Evolutionary conservation across 2,113 vertebrate genomes (phyloP).

Genomic region (Phasianus colchicus): DNA sequence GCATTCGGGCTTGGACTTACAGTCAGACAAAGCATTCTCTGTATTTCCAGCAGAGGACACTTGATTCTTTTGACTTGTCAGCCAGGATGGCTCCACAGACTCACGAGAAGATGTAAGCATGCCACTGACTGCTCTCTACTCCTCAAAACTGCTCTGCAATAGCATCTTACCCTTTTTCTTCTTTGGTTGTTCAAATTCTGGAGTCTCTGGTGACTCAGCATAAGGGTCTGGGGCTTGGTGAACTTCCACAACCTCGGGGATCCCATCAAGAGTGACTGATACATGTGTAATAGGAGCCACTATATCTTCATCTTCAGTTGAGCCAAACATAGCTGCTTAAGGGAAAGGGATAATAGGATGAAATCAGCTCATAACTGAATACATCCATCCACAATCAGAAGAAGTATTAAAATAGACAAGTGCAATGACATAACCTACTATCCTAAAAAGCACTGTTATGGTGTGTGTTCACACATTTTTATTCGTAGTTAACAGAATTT

Average conservation of each 20-base stretch:
- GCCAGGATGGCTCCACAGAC: not conserved
- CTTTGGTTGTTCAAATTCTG: constrained; percentile 83
- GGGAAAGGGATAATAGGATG: constrained; percentile 13
- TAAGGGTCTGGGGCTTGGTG: constrained; percentile 79
- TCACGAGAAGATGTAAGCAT: fast-evolving
- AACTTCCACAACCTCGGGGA: constrained; percentile 85
- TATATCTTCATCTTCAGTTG: constrained; percentile 86
- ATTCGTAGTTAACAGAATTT: not conserved
- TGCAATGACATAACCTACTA: not conserved
- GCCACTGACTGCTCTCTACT: not conserved
- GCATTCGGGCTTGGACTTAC: not conserved
- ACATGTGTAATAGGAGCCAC: constrained; percentile 87
- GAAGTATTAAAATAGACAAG: not conserved
- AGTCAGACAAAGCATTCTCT: not conserved
- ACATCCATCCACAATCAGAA: fast-evolving
- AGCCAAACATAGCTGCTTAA: constrained; percentile 81
- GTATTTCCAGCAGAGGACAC: not conserved
- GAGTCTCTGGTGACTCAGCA: constrained; percentile 71
- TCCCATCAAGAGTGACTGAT: constrained; percentile 87
- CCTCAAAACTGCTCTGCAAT: not conserved
- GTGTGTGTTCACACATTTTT: not conserved
- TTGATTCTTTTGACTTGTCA: not conserved
- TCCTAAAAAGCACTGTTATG: not conserved
- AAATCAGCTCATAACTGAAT: not conserved
- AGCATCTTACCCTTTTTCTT: constrained; percentile 87